Conservation (phyloP, 2,113 vertebrate genomes). For the Psettodes erumei region DNA sequence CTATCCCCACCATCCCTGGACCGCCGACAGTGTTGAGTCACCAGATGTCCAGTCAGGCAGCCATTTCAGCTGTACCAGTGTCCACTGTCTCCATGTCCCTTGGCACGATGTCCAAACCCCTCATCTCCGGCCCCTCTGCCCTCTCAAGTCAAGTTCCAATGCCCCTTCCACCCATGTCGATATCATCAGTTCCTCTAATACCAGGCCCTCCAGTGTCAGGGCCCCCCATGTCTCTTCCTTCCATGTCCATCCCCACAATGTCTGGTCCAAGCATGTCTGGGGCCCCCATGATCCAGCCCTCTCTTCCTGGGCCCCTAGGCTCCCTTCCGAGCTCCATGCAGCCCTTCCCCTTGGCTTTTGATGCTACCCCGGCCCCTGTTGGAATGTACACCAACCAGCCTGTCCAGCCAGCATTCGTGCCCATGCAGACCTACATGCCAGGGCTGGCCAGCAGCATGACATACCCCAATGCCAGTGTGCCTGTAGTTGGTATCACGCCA, state of each 20-base stretch:
- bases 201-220: constrained; percentile 75
- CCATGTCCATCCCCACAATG: constrained; percentile 80
- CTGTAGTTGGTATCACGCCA: constrained; percentile 92
- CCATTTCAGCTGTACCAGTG: constrained; percentile 55
- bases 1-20: constrained; percentile 74
- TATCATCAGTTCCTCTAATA: constrained; percentile 77
- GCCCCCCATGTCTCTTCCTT: constrained; percentile 76
- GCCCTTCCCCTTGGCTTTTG: constrained; percentile 84
- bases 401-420: constrained; percentile 85
- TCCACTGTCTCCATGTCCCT: constrained; percentile 61
- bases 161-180: constrained; percentile 70
- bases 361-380: constrained; percentile 79
- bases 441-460: constrained; percentile 86
- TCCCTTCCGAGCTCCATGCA: constrained; percentile 85
- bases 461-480: constrained; percentile 86
- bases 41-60: constrained; percentile 62
- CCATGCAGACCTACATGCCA: constrained; percentile 86
- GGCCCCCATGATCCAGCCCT: constrained; percentile 70
- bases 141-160: constrained; percentile 56
- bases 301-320: constrained; percentile 69
- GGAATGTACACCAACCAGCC: constrained; percentile 84
- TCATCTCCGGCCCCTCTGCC: constrained; percentile 53
- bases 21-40: constrained; percentile 67
- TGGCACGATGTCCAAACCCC: constrained; percentile 61
- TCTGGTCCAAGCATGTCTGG: constrained; percentile 77